Base-by-base conservation (phyloP, 2,113 vertebrate genomes). In the Suricata suricatta region DNA sequence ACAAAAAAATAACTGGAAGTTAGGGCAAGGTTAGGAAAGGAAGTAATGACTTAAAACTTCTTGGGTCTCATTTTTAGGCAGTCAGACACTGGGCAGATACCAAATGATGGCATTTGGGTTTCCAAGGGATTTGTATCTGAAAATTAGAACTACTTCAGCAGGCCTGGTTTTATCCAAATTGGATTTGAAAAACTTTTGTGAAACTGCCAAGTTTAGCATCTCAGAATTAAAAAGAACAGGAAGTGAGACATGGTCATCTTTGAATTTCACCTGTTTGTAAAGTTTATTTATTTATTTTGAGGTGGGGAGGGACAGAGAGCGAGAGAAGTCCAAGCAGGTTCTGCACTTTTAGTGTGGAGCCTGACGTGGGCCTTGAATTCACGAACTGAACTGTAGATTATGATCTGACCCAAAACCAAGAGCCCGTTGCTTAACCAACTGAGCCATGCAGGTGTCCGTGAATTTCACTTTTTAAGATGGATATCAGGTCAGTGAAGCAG, bases 111-210 rank as follows among this genome's bases (percentile, higher is more conserved):
- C 7, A 8, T 35, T 86, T 82, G 41, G 15, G 13, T 71, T 94
- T 90, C 57, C 31, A 19, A 15, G 76, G 71, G 29, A 2, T 19
- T 77, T 94, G 4, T 64, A 44, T 94, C 25, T 90, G 50, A 94
- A 95, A 97, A 93, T 71, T 38, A 84, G 72, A 96, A 52, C 47
- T 77, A 60, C 31, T 96, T 85, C 64, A 82, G 52, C 25, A 97
- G 41, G 29, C 4, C 54, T 85, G 25, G 23, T 92, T 95, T 96
- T 82, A 97, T 68, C 31, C 50, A 66, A 95, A 92, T 72, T 72
- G 29, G 13, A 88, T 93, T n/a, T 85, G 50, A 93, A 79, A 64
- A 77, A 71, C 25, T 95, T 79, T 77, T 52, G 15, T 79, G 25
- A 14, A 88, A 63, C 16, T 91, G 77, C 13, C 17, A 94, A 91